These are phyloP conservation scores for Drosophila mulleri DNA, from an alignment of 2,888 invertebrate species.

Conservation along the genomic window DNA sequence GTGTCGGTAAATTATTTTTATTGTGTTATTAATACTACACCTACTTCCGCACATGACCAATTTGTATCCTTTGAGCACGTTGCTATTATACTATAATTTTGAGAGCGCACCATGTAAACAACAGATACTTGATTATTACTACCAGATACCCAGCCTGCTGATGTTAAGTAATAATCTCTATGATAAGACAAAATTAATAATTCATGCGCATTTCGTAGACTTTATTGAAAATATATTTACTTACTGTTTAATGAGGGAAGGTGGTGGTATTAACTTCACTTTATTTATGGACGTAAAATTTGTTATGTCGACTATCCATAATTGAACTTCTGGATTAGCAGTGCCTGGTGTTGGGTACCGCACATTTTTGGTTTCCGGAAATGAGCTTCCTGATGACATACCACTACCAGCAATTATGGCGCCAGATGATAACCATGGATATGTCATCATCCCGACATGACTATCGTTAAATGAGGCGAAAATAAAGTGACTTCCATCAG, in stretches of 20 bases:
- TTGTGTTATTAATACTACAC: constrained; percentile 41
- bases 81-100: constrained; percentile 95
- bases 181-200: neutral
- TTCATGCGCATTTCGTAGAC: neutral
- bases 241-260: constrained; percentile 92
- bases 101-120: constrained; percentile 97
- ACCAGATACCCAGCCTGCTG: constrained; percentile 94
- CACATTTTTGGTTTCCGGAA: constrained; percentile 92
- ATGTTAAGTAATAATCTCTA: constrained; percentile 96
- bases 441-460: constrained; percentile 90
- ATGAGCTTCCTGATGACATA: constrained; percentile 87
- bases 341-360: constrained; percentile 96
- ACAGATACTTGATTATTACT: constrained; percentile 92
- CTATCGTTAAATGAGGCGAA: constrained; percentile 95
- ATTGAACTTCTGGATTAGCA: constrained; percentile 92
- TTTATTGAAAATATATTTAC: constrained; percentile 83
- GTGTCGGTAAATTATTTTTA: neutral
- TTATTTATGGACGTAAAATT: constrained; percentile 88
- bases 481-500: constrained; percentile 92
- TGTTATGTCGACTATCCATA: constrained; percentile 92
- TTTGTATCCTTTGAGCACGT: constrained; percentile 91
- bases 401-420: constrained; percentile 88
- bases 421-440: constrained; percentile 92
- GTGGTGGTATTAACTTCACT: constrained; percentile 90
- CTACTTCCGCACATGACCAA: constrained; percentile 94